A percentile compares a stretch with the other conserved stretches of the same genome.
Evolutionary conservation across 1,140 invertebrate species (phyloP).

Genomic region (Bombus impatiens): DNA sequence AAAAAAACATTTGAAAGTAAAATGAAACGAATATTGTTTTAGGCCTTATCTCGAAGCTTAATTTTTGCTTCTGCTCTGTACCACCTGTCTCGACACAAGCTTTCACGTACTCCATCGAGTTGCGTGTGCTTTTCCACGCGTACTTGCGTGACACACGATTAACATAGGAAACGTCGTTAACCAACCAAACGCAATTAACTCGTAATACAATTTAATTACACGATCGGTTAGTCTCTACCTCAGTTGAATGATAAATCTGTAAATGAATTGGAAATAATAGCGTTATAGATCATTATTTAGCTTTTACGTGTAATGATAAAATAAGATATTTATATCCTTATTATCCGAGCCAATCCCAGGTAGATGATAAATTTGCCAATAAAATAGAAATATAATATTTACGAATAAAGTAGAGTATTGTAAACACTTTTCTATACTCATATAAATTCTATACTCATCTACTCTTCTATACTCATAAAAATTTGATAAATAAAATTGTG

Average conservation of each 20-base stretch:
- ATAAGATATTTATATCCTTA: too few species aligned
- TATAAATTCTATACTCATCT: too few species aligned
- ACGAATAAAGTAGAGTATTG: too few species aligned
- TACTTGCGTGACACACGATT: slow-evolving; percentile 24
- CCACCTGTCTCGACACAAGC: slow-evolving; percentile 17
- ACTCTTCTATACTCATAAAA: too few species aligned
- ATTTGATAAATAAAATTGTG: too few species aligned
- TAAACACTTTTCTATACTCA: too few species aligned
- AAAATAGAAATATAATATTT: too few species aligned
- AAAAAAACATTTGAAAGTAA: slow-evolving; percentile 8
- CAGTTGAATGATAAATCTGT: neutral
- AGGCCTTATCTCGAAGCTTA: neutral
- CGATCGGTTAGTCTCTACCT: neutral
- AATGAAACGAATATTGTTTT: slow-evolving; percentile 7
- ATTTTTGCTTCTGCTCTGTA: neutral
- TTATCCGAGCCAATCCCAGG: too few species aligned
- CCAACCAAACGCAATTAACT: neutral
- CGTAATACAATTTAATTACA: neutral
- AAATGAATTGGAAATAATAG: too few species aligned
- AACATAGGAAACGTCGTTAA: slow-evolving; percentile 19
- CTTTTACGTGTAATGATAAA: too few species aligned
- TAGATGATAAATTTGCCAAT: too few species aligned
- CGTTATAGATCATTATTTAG: too few species aligned
- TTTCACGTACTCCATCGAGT: slow-evolving; percentile 16
- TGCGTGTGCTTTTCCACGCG: slow-evolving; percentile 25